Evolutionary conservation across 2,888 invertebrate species (phyloP), one percentile per base, ranked within the genome.

Genomic region (Sminthurinus aureus): DNA sequence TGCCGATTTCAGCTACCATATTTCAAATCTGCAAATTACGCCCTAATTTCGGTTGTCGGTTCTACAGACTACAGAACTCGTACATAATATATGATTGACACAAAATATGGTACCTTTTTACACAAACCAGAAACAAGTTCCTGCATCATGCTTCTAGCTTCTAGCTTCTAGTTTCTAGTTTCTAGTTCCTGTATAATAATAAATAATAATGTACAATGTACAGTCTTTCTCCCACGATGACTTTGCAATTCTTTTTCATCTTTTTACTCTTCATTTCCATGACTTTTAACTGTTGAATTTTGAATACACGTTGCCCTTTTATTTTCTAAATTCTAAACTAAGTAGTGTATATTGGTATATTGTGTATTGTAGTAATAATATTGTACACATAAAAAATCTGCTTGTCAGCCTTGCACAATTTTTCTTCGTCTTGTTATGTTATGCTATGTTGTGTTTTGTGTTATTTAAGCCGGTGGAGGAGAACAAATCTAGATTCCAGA

Each of bases 381-480:
- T 1, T n/a, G 22, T 22, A 67, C 15, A 67, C 75, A 75, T 38
- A 18, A 8, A 75, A 75, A 51, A 38, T 75, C 75, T 38, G 38
- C 26, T 75, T 15, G 38, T 75, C 24, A 18, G 26, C 50, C 0
- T 75, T 51, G n/a, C 38, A 18, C 75, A 24, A 75, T 75, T 75
- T 75, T 50, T 75, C 75, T 75, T 75, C 50, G n/a, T 75, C 75
- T 75, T 51, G 75, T 75, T 75, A 50, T 24, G 18, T 13, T n/a
- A n/a, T n/a, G n/a, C n/a, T n/a, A n/a, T n/a, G n/a, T n/a, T n/a
- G n/a, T n/a, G n/a, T n/a, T n/a, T n/a, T n/a, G n/a, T n/a, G n/a
- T n/a, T 75, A n/a, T 73, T n/a, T 64, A 38, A 3, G 13, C 6
- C 6, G 26, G 15, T 24, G 1, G 38, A 38, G 6, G 38, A 38